Percentiles rank a stretch among this genome's conserved stretches.
These are phyloP conservation scores for Triplophysa rosa DNA, from an alignment of 2,113 vertebrate genomes.

Conservation along the genomic window DNA sequence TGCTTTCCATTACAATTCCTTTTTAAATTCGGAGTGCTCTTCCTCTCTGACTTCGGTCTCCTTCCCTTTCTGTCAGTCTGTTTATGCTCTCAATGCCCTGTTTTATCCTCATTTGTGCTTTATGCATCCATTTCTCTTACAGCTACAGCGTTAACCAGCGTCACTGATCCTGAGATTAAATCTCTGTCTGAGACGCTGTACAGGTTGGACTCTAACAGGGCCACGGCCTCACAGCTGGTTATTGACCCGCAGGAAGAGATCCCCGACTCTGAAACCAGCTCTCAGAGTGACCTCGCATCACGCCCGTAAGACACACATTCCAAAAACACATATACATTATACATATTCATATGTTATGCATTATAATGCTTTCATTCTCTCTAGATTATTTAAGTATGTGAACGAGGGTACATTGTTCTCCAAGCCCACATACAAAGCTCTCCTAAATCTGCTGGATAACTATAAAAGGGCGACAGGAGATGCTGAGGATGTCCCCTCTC, in stretches of 20 bases:
- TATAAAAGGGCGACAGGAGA: conserved; percentile 81
- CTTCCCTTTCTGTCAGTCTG: not conserved
- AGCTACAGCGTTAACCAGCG: conserved; percentile 20
- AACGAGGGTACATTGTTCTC: conserved; percentile 82
- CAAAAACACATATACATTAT: not conserved
- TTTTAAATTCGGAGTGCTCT: not conserved
- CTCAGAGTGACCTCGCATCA: conserved; percentile 70
- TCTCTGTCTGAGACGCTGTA: conserved; percentile 83
- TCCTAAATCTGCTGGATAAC: conserved; percentile 87
- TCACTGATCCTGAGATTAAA: conserved; percentile 78
- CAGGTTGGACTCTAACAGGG: conserved; percentile 80
- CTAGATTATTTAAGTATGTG: conserved; percentile 83
- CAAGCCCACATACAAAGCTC: conserved; percentile 83
- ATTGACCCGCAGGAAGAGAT: conserved; percentile 80
- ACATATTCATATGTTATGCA: not conserved
- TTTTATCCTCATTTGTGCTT: not conserved
- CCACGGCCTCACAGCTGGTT: conserved; percentile 71
- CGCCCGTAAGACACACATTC: conserved; percentile 73
- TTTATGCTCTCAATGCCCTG: not conserved
- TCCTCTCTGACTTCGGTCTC: not conserved
- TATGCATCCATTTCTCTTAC: not conserved
- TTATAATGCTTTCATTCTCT: not conserved
- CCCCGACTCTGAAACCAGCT: conserved; percentile 61
- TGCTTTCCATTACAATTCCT: not conserved
- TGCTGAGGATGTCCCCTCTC: conserved; percentile 74